Conservation (phyloP, 1,140 invertebrate genomes). For the Drosophila quadrilineata region DNA sequence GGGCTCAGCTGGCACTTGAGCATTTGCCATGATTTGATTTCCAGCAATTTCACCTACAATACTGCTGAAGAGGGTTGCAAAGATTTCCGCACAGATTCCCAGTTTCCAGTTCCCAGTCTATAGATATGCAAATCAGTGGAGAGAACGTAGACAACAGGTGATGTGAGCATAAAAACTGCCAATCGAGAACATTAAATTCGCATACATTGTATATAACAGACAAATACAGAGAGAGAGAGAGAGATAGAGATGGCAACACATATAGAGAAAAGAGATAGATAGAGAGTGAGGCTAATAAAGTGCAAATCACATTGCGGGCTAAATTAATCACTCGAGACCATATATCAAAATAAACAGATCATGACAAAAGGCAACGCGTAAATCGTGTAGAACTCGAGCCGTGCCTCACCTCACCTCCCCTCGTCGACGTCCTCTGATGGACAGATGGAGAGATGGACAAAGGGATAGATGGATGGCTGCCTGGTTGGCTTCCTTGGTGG, state of each 20-base stretch:
- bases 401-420: constrained; percentile 21
- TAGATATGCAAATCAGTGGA: constrained; percentile 63
- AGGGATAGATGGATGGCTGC: too few relatives aligned
- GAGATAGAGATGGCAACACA: too few relatives aligned
- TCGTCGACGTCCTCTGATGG: too few relatives aligned
- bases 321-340: constrained; percentile 65
- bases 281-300: constrained; percentile 48
- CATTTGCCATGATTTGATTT: constrained; percentile 76
- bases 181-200: constrained; percentile 47
- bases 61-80: background rate
- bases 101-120: too few relatives aligned
- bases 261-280: background rate
- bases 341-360: constrained; percentile 77
- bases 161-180: constrained; percentile 61
- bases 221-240: too few relatives aligned
- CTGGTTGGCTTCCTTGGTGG: too few relatives aligned
- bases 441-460: too few relatives aligned
- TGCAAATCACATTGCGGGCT: constrained; percentile 57
- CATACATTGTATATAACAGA: constrained; percentile 28
- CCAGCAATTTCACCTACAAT: constrained; percentile 44
- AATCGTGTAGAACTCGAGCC: constrained; percentile 57
- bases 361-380: constrained; percentile 68
- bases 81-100: too few relatives aligned
- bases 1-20: constrained; percentile 48
- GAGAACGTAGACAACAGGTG: constrained; percentile 55